Evolutionary conservation across 2,888 invertebrate species (phyloP).

Genomic region (Drosophila monieri): DNA sequence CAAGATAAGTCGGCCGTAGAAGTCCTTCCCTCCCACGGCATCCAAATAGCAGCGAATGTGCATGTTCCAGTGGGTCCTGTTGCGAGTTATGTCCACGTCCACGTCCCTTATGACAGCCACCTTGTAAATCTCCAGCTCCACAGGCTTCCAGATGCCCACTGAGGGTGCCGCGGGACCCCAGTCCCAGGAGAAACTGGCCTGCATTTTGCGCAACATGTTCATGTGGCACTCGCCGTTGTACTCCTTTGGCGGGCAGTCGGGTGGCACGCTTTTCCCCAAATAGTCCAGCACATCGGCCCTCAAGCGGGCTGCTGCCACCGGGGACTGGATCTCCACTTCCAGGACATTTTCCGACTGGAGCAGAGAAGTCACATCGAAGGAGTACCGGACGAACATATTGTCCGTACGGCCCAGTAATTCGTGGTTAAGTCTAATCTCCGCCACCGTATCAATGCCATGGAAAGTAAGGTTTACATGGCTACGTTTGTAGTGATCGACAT

Average conservation of each 20-base stretch:
- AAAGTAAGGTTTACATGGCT: constrained; percentile 86
- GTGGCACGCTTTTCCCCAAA: constrained; percentile 85
- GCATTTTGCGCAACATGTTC: constrained; percentile 96
- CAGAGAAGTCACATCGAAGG: constrained; percentile 87
- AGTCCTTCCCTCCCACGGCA: constrained; percentile 73
- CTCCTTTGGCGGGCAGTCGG: constrained; percentile 89
- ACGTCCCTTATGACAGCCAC: constrained; percentile 88
- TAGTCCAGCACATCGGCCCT: constrained; percentile 71
- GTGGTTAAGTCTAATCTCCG: constrained; percentile 90
- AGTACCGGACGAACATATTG: constrained; percentile 95
- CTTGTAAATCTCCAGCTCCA: constrained; percentile 88
- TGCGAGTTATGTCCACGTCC: constrained; percentile 80
- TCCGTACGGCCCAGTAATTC: constrained; percentile 87
- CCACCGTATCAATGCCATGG: constrained; percentile 94
- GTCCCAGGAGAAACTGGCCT: constrained; percentile 98
- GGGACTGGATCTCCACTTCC: constrained; percentile 87
- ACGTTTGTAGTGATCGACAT: constrained; percentile 62
- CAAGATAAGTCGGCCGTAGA: constrained; percentile 79
- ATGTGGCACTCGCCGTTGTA: constrained; percentile 97
- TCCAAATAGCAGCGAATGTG: constrained; percentile 84
- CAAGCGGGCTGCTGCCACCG: constrained; percentile 87
- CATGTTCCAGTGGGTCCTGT: constrained; percentile 84
- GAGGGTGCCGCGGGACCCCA: constrained; percentile 99
- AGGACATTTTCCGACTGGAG: constrained; percentile 86
- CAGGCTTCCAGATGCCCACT: constrained; percentile 93